Conservation (phyloP, 2,797 vertebrate species). For the Notolabrus celidotus region DNA sequence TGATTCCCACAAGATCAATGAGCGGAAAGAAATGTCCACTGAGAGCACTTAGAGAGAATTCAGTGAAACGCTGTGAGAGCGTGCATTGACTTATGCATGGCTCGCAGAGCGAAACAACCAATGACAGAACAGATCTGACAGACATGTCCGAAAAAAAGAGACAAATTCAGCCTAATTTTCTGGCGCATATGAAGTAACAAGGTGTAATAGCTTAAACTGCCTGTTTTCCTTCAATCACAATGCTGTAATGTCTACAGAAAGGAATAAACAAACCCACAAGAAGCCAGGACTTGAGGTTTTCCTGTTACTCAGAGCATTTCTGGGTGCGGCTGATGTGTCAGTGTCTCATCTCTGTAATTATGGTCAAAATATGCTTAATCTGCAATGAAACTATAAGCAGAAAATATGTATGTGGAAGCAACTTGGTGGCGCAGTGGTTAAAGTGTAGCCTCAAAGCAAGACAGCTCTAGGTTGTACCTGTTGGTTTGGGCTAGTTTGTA, state of each 20-base stretch:
- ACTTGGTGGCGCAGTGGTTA: not conserved
- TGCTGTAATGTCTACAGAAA: slow-evolving; percentile 78
- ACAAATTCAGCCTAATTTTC: slow-evolving; percentile 54
- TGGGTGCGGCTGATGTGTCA: slow-evolving; percentile 63
- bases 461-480: not conserved
- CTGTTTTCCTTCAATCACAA: slow-evolving; percentile 54
- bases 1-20: slow-evolving; percentile 13
- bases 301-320: slow-evolving; percentile 48
- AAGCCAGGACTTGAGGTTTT: slow-evolving; percentile 47
- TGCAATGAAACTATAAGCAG: slow-evolving; percentile 21
- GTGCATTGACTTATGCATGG: slow-evolving; percentile 65
- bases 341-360: slow-evolving; percentile 59
- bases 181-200: slow-evolving; percentile 51
- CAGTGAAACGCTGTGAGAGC: slow-evolving; percentile 34
- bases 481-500: not conserved
- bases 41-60: slow-evolving; percentile 36
- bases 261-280: slow-evolving; percentile 39
- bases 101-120: slow-evolving; percentile 63
- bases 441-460: not conserved
- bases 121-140: slow-evolving; percentile 63
- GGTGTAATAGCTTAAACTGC: slow-evolving; percentile 50
- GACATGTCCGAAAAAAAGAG: slow-evolving; percentile 42
- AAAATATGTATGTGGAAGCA: slow-evolving; percentile 10
- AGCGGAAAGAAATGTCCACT: slow-evolving; percentile 15
- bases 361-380: slow-evolving; percentile 33